Evolutionary conservation across 2,888 invertebrate genomes (phyloP).

Genomic region (Gastracanthus pulcherrimus): DNA sequence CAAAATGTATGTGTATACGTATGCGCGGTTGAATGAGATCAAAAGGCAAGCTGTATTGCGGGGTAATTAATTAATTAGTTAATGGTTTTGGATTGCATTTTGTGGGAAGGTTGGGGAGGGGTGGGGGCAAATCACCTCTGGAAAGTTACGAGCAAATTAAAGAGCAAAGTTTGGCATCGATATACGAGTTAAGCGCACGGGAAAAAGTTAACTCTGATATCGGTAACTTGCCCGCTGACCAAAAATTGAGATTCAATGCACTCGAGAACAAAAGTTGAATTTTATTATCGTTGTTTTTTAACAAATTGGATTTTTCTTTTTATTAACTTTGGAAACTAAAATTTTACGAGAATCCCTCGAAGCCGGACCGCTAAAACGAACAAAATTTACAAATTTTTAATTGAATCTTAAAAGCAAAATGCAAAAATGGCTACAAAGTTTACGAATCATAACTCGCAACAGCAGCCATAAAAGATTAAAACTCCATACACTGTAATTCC

Average conservation of each 20-base stretch:
- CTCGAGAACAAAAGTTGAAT: background rate
- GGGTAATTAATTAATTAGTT: conserved; percentile 6
- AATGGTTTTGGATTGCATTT: background rate
- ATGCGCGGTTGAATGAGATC: background rate
- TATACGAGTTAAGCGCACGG: conserved; percentile 1
- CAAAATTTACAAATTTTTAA: too few species aligned
- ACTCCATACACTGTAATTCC: too few species aligned
- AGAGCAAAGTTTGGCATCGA: background rate
- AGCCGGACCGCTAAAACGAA: too few species aligned
- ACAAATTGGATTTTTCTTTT: too few species aligned
- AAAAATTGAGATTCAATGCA: background rate
- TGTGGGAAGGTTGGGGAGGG: background rate
- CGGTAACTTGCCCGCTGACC: background rate
- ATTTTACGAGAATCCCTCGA: too few species aligned
- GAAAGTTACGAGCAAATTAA: background rate
- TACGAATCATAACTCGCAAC: too few species aligned
- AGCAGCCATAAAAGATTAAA: too few species aligned
- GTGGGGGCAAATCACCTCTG: background rate
- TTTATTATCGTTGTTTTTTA: too few species aligned
- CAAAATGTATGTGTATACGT: background rate
- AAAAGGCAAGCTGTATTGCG: background rate
- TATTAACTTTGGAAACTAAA: too few species aligned
- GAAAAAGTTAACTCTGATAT: background rate
- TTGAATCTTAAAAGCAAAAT: too few species aligned
- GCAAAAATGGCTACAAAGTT: too few species aligned